These are phyloP conservation scores for Gallinago jamesoni DNA, from an alignment of 2,113 vertebrate genomes.

Conservation along the genomic window DNA sequence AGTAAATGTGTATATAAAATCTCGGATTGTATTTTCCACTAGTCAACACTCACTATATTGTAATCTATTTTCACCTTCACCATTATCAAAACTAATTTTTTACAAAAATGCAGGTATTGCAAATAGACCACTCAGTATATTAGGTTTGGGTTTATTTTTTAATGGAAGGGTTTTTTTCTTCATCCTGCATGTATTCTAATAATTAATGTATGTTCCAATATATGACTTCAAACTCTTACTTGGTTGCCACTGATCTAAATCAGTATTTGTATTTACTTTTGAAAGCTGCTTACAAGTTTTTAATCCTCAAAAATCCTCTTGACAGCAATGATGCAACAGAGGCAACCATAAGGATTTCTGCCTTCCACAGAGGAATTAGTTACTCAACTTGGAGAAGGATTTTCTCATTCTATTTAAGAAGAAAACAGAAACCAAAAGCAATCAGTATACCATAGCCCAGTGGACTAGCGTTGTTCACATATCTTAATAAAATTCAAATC, in stretches of 20 bases:
- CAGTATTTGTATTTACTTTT: neutral
- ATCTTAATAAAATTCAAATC: conserved; percentile 21
- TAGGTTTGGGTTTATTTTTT: neutral
- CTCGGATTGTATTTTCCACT: neutral
- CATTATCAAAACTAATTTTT: neutral
- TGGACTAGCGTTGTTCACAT: conserved; percentile 2
- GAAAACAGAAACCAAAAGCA: neutral
- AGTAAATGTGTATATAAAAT: neutral
- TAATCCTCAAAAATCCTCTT: neutral
- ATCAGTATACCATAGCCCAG: neutral
- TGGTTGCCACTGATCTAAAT: neutral
- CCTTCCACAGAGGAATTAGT: conserved; percentile 11
- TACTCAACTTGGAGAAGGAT: neutral
- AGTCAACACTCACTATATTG: neutral
- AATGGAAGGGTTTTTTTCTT: neutral
- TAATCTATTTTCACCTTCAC: neutral
- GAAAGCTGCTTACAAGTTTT: neutral
- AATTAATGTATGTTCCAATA: neutral
- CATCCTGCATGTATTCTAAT: neutral
- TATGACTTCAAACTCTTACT: neutral
- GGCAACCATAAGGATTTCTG: neutral
- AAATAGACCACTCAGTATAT: neutral
- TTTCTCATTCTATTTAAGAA: neutral
- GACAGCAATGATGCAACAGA: neutral
- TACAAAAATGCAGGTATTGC: neutral